Evolutionary conservation across 2,888 invertebrate species (phyloP).

Genomic region (Dryadula phaetusa): DNA sequence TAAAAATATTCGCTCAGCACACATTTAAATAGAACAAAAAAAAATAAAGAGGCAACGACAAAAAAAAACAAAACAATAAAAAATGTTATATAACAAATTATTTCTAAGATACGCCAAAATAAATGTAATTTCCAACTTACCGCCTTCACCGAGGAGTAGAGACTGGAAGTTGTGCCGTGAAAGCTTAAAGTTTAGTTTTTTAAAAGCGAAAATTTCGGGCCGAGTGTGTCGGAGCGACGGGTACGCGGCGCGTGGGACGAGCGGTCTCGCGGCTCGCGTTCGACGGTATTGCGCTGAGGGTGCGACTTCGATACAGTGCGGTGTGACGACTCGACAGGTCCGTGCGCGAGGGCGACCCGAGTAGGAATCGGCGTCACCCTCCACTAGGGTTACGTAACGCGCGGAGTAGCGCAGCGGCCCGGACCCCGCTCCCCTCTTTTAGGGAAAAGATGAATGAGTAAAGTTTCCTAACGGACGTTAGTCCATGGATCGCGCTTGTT

Average conservation of each 20-base stretch:
- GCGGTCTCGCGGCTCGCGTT: slow-evolving; percentile 48
- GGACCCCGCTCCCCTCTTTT: slow-evolving; percentile 73
- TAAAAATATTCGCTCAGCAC: slow-evolving; percentile 50
- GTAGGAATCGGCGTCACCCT: slow-evolving; percentile 63
- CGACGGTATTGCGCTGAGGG: slow-evolving; percentile 46
- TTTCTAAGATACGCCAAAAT: slow-evolving; percentile 49
- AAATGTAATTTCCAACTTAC: slow-evolving; percentile 67
- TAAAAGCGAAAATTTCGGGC: slow-evolving; percentile 36
- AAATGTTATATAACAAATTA: slow-evolving; percentile 64
- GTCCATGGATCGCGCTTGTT: slow-evolving; percentile 73
- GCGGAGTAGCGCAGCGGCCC: slow-evolving; percentile 70
- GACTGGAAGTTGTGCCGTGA: slow-evolving; percentile 53
- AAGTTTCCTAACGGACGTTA: slow-evolving; percentile 80
- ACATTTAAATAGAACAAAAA: slow-evolving; percentile 21
- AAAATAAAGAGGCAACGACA: slow-evolving; percentile 48
- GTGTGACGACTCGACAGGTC: slow-evolving; percentile 52
- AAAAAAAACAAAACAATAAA: slow-evolving; percentile 49
- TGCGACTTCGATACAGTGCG: slow-evolving; percentile 45
- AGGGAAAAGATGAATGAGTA: slow-evolving; percentile 82
- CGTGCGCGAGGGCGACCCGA: slow-evolving; percentile 64
- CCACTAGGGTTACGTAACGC: slow-evolving; percentile 71
- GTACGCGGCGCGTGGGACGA: slow-evolving; percentile 38
- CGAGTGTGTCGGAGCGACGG: slow-evolving; percentile 31
- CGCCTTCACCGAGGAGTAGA: slow-evolving; percentile 60
- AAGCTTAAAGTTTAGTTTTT: slow-evolving; percentile 46